phyloP scores from a whole-genome alignment of 2,888 invertebrate species.

The Aphidoletes aphidimyza region DNA sequence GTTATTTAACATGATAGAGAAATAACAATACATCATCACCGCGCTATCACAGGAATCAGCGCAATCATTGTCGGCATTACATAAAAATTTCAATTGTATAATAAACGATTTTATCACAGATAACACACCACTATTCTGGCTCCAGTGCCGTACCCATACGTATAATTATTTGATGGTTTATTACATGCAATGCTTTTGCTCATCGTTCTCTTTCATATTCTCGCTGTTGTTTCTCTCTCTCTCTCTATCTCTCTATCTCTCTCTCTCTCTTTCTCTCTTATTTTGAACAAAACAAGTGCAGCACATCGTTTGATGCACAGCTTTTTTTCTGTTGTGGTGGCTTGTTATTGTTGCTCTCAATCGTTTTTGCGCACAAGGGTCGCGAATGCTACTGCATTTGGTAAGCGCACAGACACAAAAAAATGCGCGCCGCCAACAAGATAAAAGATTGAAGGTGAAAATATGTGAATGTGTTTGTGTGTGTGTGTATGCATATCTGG shows the following conservation, averaged over 20 bases:
- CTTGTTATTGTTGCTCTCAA: not conserved
- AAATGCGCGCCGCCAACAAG: not conserved
- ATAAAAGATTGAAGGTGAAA: slow-evolving; percentile 45
- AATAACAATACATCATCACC: slow-evolving; percentile 51
- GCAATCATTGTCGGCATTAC: slow-evolving; percentile 46
- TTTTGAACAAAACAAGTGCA: too few relatives aligned
- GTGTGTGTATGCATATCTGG: not conserved
- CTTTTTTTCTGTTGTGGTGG: not conserved
- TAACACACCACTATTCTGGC: not conserved
- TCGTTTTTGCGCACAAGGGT: not conserved
- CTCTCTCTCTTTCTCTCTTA: too few relatives aligned
- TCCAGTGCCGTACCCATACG: not conserved
- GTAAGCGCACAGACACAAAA: not conserved
- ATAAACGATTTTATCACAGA: slow-evolving; percentile 51
- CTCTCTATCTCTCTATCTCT: too few relatives aligned
- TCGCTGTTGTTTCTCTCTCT: not conserved
- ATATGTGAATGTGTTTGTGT: not conserved
- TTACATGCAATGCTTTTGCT: slow-evolving; percentile 6
- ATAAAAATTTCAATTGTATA: slow-evolving; percentile 49
- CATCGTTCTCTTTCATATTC: not conserved
- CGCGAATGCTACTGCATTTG: not conserved
- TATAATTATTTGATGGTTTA: slow-evolving; percentile 46
- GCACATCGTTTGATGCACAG: too few relatives aligned
- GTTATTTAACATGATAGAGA: slow-evolving; percentile 51
- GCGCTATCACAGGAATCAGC: slow-evolving; percentile 46